These are phyloP conservation scores for Danio rerio DNA, from an alignment of 2,113 vertebrate genomes.

Conservation along the genomic window GRCz12tu NC_133189.1:55102501-55103000, in stretches of 20 bases:
- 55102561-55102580: not conserved
- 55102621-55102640: conserved; percentile 6
- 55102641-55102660: not conserved
- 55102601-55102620: not conserved
- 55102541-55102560: not conserved
- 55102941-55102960: too few species aligned
- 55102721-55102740: conserved; percentile 33
- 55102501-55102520: not conserved
- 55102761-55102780: too few species aligned
- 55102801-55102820: too few species aligned
- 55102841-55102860: too few species aligned
- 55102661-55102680: conserved; percentile 14
- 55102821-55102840: too few species aligned
- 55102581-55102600: conserved; percentile 14
- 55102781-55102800: too few species aligned
- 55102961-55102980: too few species aligned
- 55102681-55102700: not conserved
- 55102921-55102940: too few species aligned
- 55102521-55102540: not conserved
- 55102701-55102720: conserved; percentile 9
- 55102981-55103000: too few species aligned
- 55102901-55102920: too few species aligned
- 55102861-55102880: too few species aligned
- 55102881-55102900: too few species aligned
- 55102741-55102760: not conserved